phyloP scores from a whole-genome alignment of 2,797 vertebrate genomes.

The Poeciliopsis infans region DNA sequence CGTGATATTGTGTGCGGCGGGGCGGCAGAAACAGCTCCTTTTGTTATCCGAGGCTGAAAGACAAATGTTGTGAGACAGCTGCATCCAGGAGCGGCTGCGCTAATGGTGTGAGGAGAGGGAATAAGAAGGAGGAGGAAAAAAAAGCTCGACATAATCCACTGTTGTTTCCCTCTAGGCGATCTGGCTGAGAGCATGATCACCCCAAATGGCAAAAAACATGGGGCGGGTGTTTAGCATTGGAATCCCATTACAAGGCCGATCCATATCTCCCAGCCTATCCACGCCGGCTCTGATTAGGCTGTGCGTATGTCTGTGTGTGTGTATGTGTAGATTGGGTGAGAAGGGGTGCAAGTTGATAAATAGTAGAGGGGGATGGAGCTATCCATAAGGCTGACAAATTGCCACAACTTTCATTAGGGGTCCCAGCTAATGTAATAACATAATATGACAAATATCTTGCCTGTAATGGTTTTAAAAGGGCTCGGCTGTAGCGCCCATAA shows the following conservation, averaged over 20 bases:
- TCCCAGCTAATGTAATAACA: constrained; percentile 85
- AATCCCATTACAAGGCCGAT: constrained; percentile 77
- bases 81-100: constrained; percentile 38
- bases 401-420: constrained; percentile 84
- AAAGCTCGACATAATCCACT: constrained; percentile 66
- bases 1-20: constrained; percentile 29
- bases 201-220: constrained; percentile 77
- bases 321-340: constrained; percentile 44
- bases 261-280: constrained; percentile 65
- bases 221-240: constrained; percentile 77
- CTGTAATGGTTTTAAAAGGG: constrained; percentile 82
- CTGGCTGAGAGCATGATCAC: constrained; percentile 64
- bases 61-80: constrained; percentile 68
- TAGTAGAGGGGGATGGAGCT: constrained; percentile 75
- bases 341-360: constrained; percentile 76
- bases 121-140: background rate
- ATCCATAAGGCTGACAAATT: constrained; percentile 84
- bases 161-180: constrained; percentile 71
- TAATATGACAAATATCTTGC: constrained; percentile 84
- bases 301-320: constrained; percentile 32
- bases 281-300: constrained; percentile 46
- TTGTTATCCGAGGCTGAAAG: constrained; percentile 52
- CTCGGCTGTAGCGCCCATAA: constrained; percentile 57
- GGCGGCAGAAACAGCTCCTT: constrained; percentile 36
- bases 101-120: constrained; percentile 31